Evolutionary conservation across 2,797 vertebrate genomes (phyloP).

Genomic region (Prunella strophiata): DNA sequence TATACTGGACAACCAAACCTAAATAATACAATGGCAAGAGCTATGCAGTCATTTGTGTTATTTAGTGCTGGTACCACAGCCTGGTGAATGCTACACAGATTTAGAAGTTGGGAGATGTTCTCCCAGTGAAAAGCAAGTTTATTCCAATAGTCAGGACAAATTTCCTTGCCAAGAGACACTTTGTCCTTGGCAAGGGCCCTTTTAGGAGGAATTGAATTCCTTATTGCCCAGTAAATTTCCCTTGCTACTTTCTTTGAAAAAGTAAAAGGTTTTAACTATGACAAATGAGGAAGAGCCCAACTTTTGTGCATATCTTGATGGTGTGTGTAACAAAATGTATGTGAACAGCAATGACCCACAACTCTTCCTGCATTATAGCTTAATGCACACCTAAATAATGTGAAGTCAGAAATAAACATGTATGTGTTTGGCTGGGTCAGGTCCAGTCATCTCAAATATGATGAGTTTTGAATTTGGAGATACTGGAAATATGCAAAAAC

Average conservation of each 20-base stretch:
- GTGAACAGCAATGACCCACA: neutral
- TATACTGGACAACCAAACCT: neutral
- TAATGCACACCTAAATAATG: neutral
- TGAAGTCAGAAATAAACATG: neutral
- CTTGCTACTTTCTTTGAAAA: neutral
- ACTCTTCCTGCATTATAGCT: neutral
- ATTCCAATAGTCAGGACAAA: neutral
- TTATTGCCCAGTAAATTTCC: neutral
- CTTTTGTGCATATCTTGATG: neutral
- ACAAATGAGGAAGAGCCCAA: neutral
- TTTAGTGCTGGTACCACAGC: neutral
- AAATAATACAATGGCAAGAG: neutral
- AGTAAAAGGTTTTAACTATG: neutral
- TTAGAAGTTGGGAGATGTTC: neutral
- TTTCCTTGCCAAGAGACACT: neutral
- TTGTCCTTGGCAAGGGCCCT: neutral
- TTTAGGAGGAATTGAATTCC: neutral
- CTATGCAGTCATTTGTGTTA: neutral
- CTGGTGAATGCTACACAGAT: accelerated
- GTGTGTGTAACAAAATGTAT: neutral
- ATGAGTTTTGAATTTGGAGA: neutral
- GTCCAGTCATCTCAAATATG: neutral
- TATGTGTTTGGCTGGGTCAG: neutral
- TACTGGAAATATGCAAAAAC: neutral
- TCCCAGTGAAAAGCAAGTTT: neutral